Percentiles rank a stretch among this genome's conserved stretches.
Conservation (phyloP, 2,888 invertebrate genomes). For the Disparrhopalites patrizii region DNA sequence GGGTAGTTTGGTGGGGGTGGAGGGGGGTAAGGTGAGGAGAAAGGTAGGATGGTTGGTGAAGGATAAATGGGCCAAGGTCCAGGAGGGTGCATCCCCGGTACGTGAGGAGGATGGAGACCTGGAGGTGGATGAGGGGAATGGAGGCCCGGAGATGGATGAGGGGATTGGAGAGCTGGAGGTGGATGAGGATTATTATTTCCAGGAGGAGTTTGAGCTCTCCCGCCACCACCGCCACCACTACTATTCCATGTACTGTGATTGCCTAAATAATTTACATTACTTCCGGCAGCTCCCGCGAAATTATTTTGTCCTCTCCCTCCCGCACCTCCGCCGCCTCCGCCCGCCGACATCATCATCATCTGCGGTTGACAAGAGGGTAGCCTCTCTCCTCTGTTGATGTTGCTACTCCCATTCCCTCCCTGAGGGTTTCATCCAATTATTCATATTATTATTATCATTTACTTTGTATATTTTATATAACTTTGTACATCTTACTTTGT, state of each 20-base stretch:
- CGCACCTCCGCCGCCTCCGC: too few species aligned
- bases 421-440: neutral
- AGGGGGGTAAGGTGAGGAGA: slow-evolving; percentile 13
- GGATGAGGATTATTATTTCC: neutral
- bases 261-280: neutral
- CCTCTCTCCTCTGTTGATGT: too few species aligned
- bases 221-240: too few species aligned
- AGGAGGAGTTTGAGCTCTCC: neutral
- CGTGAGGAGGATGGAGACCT: neutral
- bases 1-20: slow-evolving; percentile 12
- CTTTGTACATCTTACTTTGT: too few species aligned
- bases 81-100: slow-evolving; percentile 1
- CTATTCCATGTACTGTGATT: neutral
- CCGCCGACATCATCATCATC: too few species aligned
- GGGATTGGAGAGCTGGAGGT: neutral
- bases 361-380: too few species aligned
- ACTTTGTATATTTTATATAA: too few species aligned
- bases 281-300: neutral
- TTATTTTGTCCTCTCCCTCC: neutral
- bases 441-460: neutral
- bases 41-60: slow-evolving; percentile 2
- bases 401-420: too few species aligned
- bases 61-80: slow-evolving; percentile 2
- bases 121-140: neutral
- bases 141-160: neutral